Percentiles rank a stretch among this genome's conserved stretches.
phyloP scores from a whole-genome alignment of 1,140 invertebrate genomes.

The Teleopsis dalmanni region DNA sequence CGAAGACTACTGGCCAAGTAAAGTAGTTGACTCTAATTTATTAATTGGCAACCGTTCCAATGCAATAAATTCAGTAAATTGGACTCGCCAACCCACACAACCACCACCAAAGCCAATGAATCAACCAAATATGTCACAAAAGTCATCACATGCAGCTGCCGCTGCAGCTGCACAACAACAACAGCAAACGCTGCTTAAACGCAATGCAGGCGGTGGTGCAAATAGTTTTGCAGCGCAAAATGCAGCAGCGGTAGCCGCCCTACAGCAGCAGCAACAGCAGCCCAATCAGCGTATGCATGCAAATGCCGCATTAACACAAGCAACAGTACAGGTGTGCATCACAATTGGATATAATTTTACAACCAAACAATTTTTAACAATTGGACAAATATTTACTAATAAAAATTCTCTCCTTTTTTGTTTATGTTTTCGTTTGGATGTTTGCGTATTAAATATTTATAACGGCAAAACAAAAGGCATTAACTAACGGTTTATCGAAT shows the following conservation, averaged over 20 bases:
- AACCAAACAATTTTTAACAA: background rate
- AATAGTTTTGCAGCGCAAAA: slow-evolving; percentile 28
- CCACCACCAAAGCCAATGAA: slow-evolving; percentile 39
- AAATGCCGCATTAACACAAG: slow-evolving; percentile 22
- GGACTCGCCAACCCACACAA: slow-evolving; percentile 53
- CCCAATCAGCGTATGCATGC: slow-evolving; percentile 13
- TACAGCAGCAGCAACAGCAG: slow-evolving; percentile 19
- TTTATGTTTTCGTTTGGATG: slow-evolving; percentile 1
- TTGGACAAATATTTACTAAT: background rate
- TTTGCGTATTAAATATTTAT: background rate
- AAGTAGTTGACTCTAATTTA: slow-evolving; percentile 69
- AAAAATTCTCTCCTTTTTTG: background rate
- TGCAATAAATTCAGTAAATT: slow-evolving; percentile 52
- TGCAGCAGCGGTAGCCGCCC: slow-evolving; percentile 22
- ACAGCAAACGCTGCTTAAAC: slow-evolving; percentile 29
- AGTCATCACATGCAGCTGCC: slow-evolving; percentile 43
- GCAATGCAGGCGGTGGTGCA: slow-evolving; percentile 23
- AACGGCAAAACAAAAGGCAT: slow-evolving; percentile 9
- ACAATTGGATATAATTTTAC: background rate
- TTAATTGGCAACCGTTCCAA: slow-evolving; percentile 54
- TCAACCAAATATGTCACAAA: slow-evolving; percentile 15
- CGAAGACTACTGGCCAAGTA: slow-evolving; percentile 85
- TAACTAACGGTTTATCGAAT: slow-evolving; percentile 32
- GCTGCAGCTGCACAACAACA: slow-evolving; percentile 24
- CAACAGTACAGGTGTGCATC: slow-evolving; percentile 28